These are phyloP conservation scores for Calonectris borealis DNA, from an alignment of 2,113 vertebrate species.

Conservation along the genomic window DNA sequence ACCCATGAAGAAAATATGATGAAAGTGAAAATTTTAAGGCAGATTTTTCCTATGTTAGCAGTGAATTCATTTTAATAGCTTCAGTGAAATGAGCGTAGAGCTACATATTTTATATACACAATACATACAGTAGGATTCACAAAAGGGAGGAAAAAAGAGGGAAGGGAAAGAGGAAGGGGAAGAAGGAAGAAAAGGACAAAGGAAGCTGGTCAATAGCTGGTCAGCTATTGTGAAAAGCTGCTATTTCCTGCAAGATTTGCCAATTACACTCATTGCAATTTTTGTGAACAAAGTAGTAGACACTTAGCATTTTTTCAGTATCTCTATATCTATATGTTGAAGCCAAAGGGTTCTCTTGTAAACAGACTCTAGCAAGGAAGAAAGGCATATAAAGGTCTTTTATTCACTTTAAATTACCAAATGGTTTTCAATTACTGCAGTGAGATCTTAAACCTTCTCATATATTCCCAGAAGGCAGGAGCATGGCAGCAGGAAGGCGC, in stretches of 20 bases:
- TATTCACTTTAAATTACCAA: background rate
- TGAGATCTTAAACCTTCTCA: background rate
- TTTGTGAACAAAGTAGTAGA: background rate
- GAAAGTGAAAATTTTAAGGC: background rate
- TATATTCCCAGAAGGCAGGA: background rate
- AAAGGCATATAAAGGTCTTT: background rate
- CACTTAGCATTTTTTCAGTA: background rate
- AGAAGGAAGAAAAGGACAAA: background rate
- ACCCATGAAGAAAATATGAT: background rate
- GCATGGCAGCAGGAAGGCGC: background rate
- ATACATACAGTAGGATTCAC: background rate
- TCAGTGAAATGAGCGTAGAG: background rate
- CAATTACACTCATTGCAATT: background rate
- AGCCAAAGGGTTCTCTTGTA: background rate
- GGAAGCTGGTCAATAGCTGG: background rate
- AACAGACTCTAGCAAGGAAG: background rate
- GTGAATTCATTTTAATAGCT: background rate
- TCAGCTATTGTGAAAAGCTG: background rate
- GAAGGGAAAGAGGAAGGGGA: background rate
- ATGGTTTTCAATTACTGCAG: background rate
- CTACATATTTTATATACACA: background rate
- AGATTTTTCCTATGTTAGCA: background rate
- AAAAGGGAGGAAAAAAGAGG: background rate
- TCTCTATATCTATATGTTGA: background rate
- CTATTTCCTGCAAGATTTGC: background rate